A percentile compares a stretch with the other conserved stretches of the same genome.
Evolutionary conservation across 2,113 vertebrate species (phyloP).

Genomic region (Numida meleagris): DNA sequence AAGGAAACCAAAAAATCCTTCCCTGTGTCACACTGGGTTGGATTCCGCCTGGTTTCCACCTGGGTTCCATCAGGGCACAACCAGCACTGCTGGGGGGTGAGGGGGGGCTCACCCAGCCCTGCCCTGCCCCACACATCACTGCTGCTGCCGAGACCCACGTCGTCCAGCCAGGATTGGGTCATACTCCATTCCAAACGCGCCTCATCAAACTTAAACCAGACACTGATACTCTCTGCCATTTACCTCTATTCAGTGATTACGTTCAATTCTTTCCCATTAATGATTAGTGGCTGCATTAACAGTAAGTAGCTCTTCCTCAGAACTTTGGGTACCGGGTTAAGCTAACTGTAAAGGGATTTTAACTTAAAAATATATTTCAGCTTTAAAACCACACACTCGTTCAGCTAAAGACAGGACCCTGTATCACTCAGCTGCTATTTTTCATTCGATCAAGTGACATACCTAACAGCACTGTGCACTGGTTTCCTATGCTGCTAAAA

Average conservation of each 20-base stretch:
- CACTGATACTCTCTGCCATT: not conserved
- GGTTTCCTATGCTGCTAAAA: not conserved
- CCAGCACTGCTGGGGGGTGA: too few species aligned
- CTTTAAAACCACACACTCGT: not conserved
- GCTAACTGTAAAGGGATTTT: not conserved
- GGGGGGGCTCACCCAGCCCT: too few species aligned
- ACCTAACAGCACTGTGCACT: not conserved
- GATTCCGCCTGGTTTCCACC: not conserved
- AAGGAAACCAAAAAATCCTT: not conserved
- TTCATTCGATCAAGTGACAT: not conserved
- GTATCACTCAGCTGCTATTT: not conserved
- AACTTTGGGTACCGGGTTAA: not conserved
- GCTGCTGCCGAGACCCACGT: not conserved
- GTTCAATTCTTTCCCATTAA: not conserved
- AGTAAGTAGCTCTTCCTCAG: not conserved
- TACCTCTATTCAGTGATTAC: not conserved
- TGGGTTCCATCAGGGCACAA: not conserved
- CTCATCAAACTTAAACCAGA: not conserved
- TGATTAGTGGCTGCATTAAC: not conserved
- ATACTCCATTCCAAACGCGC: fast-evolving
- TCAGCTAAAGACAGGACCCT: not conserved
- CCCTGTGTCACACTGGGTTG: not conserved
- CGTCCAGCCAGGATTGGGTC: not conserved
- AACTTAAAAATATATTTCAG: not conserved
- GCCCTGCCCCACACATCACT: fast-evolving